Evolutionary conservation across 1,140 invertebrate species (phyloP).

Genomic region (Himalopsyche phryganea): DNA sequence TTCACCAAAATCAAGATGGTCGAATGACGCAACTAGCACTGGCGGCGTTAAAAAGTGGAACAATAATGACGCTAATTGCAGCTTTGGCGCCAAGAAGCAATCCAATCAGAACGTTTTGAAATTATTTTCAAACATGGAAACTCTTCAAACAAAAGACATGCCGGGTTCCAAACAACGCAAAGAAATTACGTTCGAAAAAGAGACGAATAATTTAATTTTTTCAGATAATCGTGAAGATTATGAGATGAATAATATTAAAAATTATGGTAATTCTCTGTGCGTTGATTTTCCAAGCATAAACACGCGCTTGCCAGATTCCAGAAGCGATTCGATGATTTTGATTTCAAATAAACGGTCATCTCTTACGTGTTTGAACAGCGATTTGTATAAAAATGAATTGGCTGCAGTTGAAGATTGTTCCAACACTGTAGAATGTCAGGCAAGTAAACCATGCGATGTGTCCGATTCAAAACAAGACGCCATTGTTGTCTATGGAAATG

Average conservation of each 20-base stretch:
- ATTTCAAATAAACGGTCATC: background rate
- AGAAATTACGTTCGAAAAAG: slow-evolving; percentile 25
- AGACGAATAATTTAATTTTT: slow-evolving; percentile 26
- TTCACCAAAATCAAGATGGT: slow-evolving; percentile 3
- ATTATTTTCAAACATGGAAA: slow-evolving; percentile 18
- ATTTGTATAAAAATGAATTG: background rate
- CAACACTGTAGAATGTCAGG: background rate
- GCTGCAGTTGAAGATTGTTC: background rate
- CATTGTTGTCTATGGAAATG: slow-evolving; percentile 11
- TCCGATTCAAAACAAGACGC: slow-evolving; percentile 16
- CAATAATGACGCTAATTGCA: slow-evolving; percentile 17
- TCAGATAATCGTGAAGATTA: slow-evolving; percentile 3
- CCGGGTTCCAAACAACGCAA: slow-evolving; percentile 9
- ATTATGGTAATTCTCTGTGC: slow-evolving; percentile 3
- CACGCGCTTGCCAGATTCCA: slow-evolving; percentile 19
- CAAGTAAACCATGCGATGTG: background rate
- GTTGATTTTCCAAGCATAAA: slow-evolving; percentile 6
- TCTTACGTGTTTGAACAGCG: background rate
- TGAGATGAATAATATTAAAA: slow-evolving; percentile 20
- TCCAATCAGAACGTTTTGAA: slow-evolving; percentile 12
- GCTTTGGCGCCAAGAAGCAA: background rate
- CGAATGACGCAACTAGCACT: slow-evolving; percentile 13
- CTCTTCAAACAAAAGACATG: background rate
- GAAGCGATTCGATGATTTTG: slow-evolving; percentile 17
- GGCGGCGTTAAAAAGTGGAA: slow-evolving; percentile 12